Evolutionary conservation across 2,113 vertebrate species (phyloP).

Genomic region (Neoarius graeffei): DNA sequence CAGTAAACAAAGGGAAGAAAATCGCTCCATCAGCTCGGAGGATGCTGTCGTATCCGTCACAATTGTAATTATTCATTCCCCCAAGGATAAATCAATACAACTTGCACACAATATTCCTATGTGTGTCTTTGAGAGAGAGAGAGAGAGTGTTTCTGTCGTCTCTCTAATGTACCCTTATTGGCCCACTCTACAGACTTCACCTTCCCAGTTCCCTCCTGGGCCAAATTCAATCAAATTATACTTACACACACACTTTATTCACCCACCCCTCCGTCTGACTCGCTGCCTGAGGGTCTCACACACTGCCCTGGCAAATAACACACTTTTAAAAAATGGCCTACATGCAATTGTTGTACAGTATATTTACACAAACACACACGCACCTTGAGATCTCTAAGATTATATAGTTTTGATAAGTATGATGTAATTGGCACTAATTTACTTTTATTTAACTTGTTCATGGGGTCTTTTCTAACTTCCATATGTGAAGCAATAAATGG

Average conservation of each 20-base stretch:
- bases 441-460: constrained; percentile 21
- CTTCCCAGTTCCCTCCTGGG: constrained; percentile 35
- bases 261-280: not conserved
- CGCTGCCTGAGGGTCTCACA: not conserved
- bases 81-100: not conserved
- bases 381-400: not conserved
- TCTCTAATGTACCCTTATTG: constrained; percentile 49
- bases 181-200: constrained; percentile 16
- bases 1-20: not conserved
- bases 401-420: not conserved
- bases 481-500: constrained; percentile 30
- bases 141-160: not conserved
- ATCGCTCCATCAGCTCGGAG: not conserved
- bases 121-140: constrained; percentile 7
- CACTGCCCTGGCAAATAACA: constrained; percentile 19
- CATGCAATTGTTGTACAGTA: not conserved
- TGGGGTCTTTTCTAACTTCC: constrained; percentile 6
- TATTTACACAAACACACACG: constrained; percentile 1
- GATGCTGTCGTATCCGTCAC: constrained; percentile 7
- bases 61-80: constrained; percentile 30
- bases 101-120: not conserved
- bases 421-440: constrained; percentile 2
- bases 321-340: not conserved
- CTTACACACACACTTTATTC: constrained; percentile 36
- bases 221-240: constrained; percentile 43